Base-by-base conservation (phyloP, 2,888 invertebrate species). In the Drosophila mimica region DNA sequence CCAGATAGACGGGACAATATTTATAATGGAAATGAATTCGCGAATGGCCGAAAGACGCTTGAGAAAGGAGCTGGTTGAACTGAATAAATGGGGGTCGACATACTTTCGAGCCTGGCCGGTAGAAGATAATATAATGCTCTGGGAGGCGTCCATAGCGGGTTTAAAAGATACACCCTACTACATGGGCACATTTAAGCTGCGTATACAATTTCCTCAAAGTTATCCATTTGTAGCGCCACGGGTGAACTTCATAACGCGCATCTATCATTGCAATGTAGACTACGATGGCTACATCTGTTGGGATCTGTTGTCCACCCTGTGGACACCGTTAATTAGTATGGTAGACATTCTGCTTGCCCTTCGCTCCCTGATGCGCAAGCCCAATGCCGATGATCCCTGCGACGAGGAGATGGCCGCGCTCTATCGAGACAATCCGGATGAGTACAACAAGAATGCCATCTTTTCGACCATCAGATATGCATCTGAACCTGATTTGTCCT, bases 251-350 rank as follows among this genome's bases (percentile, higher is more conserved):
- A 8, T 15, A 0, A 79, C 79, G 0, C 70, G 70, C 36, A 78
- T 78, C 40, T 78, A 70, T 49, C 78, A 78, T n/a, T 79, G 70
- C 17, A 79, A 78, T 28, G 43, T 78, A 3, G 74, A 79, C 33
- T 53, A 13, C 33, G 77, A 78, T 46, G 77, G 77, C 5, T 74
- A 70, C 30, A 79, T 78, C 28, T 79, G 79, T 38, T 74, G 79
- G 75, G 74, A 78, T 31, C 51, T 79, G n/a, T n/a, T 78, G 11
- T 38, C 28, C 53, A 60, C 33, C 48, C 48, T 43, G 8, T 78
- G 77, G 77, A n/a, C 61, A 0, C 34, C 74, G 0, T 1, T 34
- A 20, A 2, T 48, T 0, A 62, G 40, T 0, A 46, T 79, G 6
- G 28, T 70, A 3, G 53, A 46, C 3, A 70, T 78, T 9, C 6